Percentiles rank a stretch among this genome's conserved stretches.
Conservation (phyloP, 2,888 invertebrate genomes). For the Kuschelorhynchus macadamiae region DNA sequence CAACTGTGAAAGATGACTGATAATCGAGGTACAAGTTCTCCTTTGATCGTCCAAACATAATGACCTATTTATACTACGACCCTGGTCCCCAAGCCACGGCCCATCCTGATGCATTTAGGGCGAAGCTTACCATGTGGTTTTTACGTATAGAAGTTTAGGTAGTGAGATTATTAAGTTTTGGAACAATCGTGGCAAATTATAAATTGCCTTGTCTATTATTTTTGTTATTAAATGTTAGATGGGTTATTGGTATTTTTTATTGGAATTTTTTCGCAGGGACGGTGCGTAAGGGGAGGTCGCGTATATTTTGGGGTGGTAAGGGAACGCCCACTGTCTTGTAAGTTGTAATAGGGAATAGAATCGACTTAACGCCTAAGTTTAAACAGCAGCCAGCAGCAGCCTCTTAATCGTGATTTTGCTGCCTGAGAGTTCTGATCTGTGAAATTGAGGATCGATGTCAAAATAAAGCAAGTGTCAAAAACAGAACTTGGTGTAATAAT, state of each 20-base stretch:
- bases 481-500: too few species aligned
- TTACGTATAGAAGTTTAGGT: not conserved
- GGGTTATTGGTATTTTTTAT: not conserved
- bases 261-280: not conserved
- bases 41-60: not conserved
- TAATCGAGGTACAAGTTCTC: not conserved
- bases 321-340: constrained; percentile 19
- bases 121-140: not conserved
- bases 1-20: too few species aligned
- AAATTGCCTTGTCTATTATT: too few species aligned
- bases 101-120: constrained; percentile 22
- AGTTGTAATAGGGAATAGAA: too few species aligned
- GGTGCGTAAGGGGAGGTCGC: constrained; percentile 17
- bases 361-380: too few species aligned
- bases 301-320: constrained; percentile 15
- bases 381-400: too few species aligned
- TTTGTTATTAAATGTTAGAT: too few species aligned
- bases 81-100: constrained; percentile 27
- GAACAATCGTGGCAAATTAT: too few species aligned
- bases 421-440: too few species aligned
- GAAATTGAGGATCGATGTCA: too few species aligned
- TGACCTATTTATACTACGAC: constrained; percentile 19
- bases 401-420: too few species aligned
- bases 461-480: too few species aligned
- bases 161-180: not conserved